Evolutionary conservation across 2,797 vertebrate genomes (phyloP).

Genomic region (Chelon labrosus): DNA sequence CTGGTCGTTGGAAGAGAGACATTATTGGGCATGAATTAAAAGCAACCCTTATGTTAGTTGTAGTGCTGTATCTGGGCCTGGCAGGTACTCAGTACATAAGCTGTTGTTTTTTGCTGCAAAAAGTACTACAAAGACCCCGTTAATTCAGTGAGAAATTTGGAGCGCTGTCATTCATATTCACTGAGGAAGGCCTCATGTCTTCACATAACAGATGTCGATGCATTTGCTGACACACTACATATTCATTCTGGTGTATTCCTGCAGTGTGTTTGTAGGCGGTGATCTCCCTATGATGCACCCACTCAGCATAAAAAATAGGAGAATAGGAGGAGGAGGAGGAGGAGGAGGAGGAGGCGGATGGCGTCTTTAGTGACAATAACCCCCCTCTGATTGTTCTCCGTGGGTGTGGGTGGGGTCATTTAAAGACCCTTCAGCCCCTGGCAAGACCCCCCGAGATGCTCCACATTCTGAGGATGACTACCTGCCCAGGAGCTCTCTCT

Average conservation of each 20-base stretch:
- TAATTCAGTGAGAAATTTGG: slow-evolving; percentile 65
- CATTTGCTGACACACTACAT: slow-evolving; percentile 69
- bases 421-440: slow-evolving; percentile 74
- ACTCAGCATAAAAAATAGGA: slow-evolving; percentile 75
- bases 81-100: slow-evolving; percentile 44
- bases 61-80: slow-evolving; percentile 37
- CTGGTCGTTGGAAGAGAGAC: slow-evolving; percentile 20
- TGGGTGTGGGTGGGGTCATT: slow-evolving; percentile 75
- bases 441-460: slow-evolving; percentile 69
- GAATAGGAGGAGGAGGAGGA: slow-evolving; percentile 51
- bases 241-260: slow-evolving; percentile 76
- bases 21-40: slow-evolving; percentile 43
- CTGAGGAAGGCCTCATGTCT: slow-evolving; percentile 54
- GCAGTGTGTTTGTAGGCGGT: slow-evolving; percentile 80
- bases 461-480: slow-evolving; percentile 85
- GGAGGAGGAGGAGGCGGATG: slow-evolving; percentile 38
- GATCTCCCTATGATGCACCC: slow-evolving; percentile 70
- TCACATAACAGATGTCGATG: slow-evolving; percentile 75
- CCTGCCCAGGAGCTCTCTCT: slow-evolving; percentile 83
- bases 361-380: slow-evolving; percentile 79
- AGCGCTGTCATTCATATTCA: slow-evolving; percentile 71
- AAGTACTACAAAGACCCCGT: slow-evolving; percentile 39
- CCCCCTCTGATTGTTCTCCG: slow-evolving; percentile 58
- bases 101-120: slow-evolving; percentile 41
- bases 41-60: slow-evolving; percentile 23